phyloP scores from a whole-genome alignment of 37 sponge, comb jelly and placozoan species.

The Ianthella basta region DNA sequence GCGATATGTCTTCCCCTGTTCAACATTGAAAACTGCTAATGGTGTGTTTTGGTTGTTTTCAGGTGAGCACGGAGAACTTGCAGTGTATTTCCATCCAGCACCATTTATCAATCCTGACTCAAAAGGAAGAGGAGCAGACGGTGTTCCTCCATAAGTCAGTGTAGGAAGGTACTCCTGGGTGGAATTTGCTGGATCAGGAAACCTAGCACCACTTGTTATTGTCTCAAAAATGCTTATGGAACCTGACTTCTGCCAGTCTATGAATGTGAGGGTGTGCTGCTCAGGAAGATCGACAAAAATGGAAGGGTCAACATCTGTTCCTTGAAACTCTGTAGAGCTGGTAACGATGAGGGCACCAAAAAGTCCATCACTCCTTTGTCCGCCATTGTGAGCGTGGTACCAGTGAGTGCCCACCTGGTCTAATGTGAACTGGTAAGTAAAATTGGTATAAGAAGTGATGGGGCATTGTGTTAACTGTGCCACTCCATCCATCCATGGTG shows the following conservation, averaged over 20 bases:
- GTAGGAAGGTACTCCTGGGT: background rate
- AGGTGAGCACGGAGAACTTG: too few relatives aligned
- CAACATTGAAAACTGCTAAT: background rate
- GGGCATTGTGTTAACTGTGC: conserved; percentile 66
- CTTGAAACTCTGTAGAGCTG: background rate
- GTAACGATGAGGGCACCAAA: conserved; percentile 75
- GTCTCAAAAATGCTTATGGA: conserved; percentile 52
- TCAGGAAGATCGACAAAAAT: conserved; percentile 42
- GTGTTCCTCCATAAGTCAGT: conserved; percentile 26
- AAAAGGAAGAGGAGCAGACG: conserved; percentile 58
- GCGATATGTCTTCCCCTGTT: background rate
- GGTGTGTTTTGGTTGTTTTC: too few relatives aligned
- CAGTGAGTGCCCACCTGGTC: conserved; percentile 75
- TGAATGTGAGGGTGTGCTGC: conserved; percentile 62
- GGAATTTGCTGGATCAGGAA: background rate
- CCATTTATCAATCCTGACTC: conserved; percentile 80
- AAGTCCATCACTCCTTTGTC: conserved; percentile 79
- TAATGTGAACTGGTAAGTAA: conserved; percentile 68
- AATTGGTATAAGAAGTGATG: conserved; percentile 50
- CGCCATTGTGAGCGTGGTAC: conserved; percentile 86
- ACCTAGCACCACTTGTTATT: conserved; percentile 4
- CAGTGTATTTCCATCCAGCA: conserved; percentile 64
- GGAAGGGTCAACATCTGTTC: background rate
- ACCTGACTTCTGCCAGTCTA: conserved; percentile 70
- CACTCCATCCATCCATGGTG: conserved; percentile 86